Percentiles rank a stretch among this genome's conserved stretches.
Conservation (phyloP, 1,140 invertebrate species). For the Panulirus ornatus region DNA sequence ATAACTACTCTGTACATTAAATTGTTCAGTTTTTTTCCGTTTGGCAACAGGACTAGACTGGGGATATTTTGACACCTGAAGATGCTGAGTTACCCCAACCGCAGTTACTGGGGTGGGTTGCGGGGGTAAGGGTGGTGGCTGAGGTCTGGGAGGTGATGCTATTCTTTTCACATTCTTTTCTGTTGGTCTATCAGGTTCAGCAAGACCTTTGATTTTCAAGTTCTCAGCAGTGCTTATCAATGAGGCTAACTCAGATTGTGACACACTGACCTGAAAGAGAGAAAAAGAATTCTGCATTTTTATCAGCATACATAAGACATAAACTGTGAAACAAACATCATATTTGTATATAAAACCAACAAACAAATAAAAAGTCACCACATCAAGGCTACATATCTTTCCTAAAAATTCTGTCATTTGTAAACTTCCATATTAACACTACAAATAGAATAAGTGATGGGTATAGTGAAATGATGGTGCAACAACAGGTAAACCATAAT, state of each 20-base stretch:
- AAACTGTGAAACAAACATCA: no score
- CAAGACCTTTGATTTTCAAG: slow-evolving; percentile 78
- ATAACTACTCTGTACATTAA: slow-evolving; percentile 69
- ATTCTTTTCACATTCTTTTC: slow-evolving; percentile 74
- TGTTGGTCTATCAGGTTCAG: slow-evolving; percentile 76
- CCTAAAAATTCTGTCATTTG: no score
- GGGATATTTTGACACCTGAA: slow-evolving; percentile 69
- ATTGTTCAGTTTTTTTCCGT: slow-evolving; percentile 74
- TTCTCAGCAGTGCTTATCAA: slow-evolving; percentile 78
- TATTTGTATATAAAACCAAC: no score
- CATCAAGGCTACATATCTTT: no score
- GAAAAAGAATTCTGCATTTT: no score
- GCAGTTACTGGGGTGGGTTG: slow-evolving; percentile 45
- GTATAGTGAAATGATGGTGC: no score
- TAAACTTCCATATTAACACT: no score
- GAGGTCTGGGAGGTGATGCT: slow-evolving; percentile 70
- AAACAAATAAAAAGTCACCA: no score
- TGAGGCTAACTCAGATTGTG: slow-evolving; percentile 77
- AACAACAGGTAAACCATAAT: no score
- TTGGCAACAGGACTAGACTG: slow-evolving; percentile 75
- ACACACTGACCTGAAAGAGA: slow-evolving; percentile 76
- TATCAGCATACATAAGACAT: no score
- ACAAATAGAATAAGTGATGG: no score
- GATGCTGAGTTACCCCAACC: slow-evolving; percentile 51
- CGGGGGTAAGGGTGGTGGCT: slow-evolving; percentile 58